These are phyloP conservation scores for Hyposoter didymator DNA, from an alignment of 2,888 invertebrate species.

Conservation along the genomic window DNA sequence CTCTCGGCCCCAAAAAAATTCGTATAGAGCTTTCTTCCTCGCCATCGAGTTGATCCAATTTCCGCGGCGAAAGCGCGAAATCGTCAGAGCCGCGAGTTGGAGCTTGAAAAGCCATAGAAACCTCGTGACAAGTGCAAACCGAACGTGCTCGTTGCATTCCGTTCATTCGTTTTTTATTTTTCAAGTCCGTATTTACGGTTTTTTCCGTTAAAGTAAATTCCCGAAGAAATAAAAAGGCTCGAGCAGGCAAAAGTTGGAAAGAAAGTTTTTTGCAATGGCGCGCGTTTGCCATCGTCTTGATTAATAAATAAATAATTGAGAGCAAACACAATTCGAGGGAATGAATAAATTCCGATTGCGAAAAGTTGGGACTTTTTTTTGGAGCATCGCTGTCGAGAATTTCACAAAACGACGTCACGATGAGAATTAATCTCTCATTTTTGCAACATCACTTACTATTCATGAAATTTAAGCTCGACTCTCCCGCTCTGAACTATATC, in stretches of 20 bases:
- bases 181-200: neutral
- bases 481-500: conserved; percentile 4
- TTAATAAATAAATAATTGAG: too few relatives aligned
- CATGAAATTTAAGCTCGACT: neutral
- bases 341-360: neutral
- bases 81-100: conserved; percentile 20
- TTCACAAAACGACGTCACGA: neutral
- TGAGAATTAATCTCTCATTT: neutral
- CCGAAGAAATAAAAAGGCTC: conserved; percentile 18
- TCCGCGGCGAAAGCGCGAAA: conserved; percentile 44
- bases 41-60: conserved; percentile 58
- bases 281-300: too few relatives aligned
- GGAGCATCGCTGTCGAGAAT: neutral
- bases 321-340: neutral
- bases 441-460: conserved; percentile 1
- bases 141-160: conserved; percentile 6
- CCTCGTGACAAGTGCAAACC: conserved; percentile 41
- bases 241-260: neutral
- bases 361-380: neutral
- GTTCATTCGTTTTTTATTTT: conserved; percentile 8
- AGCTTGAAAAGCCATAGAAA: conserved; percentile 30
- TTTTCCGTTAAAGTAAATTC: conserved; percentile 14
- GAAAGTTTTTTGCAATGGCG: neutral
- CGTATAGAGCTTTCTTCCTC: conserved; percentile 21
- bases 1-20: conserved; percentile 43